These are phyloP conservation scores for Pseudochaenichthys georgianus DNA, from an alignment of 2,797 vertebrate genomes.

Conservation along the genomic window DNA sequence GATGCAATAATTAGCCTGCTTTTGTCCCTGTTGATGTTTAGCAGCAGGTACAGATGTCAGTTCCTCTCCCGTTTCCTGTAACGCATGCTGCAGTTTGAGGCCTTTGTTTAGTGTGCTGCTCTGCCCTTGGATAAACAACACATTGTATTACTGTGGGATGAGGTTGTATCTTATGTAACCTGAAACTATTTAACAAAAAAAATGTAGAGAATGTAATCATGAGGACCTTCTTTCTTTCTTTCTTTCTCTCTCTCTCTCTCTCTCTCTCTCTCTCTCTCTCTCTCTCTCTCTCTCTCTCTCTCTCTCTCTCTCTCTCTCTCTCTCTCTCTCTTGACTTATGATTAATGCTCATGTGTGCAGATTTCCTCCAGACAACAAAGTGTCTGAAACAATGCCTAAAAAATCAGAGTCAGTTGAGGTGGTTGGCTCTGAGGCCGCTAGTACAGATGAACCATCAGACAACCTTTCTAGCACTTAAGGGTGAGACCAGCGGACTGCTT, in stretches of 20 bases:
- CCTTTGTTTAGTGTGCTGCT: slow-evolving; percentile 11
- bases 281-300: neutral
- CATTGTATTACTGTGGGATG: slow-evolving; percentile 48
- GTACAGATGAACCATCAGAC: slow-evolving; percentile 77
- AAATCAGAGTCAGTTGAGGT: slow-evolving; percentile 81
- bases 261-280: neutral
- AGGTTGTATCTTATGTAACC: slow-evolving; percentile 30
- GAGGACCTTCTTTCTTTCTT: slow-evolving; percentile 25
- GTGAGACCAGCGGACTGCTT: slow-evolving; percentile 71
- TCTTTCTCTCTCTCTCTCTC: neutral
- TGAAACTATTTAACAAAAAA: slow-evolving; percentile 24
- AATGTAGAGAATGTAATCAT: slow-evolving; percentile 2
- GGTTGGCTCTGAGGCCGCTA: slow-evolving; percentile 75
- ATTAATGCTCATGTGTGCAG: slow-evolving; percentile 69
- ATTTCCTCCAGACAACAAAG: slow-evolving; percentile 81
- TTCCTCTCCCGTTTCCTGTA: slow-evolving; percentile 19
- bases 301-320: too few species aligned
- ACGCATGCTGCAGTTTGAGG: slow-evolving; percentile 9
- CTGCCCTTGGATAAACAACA: slow-evolving; percentile 8
- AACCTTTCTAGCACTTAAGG: slow-evolving; percentile 80
- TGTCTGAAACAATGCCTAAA: slow-evolving; percentile 77
- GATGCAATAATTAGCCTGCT: neutral
- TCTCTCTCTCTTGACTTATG: slow-evolving; percentile 15
- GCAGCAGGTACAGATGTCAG: slow-evolving; percentile 24
- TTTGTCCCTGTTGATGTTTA: neutral